A percentile compares a stretch with the other conserved stretches of the same genome.
phyloP scores from a whole-genome alignment of 2,797 vertebrate genomes.

The Todus mexicanus region DNA sequence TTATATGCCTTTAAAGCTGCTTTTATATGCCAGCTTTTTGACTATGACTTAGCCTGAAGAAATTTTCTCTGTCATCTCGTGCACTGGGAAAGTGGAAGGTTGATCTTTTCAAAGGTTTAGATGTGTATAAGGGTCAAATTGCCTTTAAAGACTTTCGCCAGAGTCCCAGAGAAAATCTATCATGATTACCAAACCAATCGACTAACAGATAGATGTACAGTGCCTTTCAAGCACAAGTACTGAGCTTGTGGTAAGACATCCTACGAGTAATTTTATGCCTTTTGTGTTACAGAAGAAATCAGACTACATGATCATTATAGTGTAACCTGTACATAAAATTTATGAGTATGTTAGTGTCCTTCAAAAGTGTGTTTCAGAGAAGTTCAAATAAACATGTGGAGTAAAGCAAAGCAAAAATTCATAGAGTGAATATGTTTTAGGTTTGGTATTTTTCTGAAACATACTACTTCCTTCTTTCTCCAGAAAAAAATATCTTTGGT shows the following conservation, averaged over 20 bases:
- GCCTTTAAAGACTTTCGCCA: neutral
- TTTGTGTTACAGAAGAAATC: rapidly evolving
- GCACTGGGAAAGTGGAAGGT: neutral
- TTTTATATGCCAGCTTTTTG: neutral
- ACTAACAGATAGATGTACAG: neutral
- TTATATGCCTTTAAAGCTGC: neutral
- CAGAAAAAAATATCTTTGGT: neutral
- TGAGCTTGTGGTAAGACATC: neutral
- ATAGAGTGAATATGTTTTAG: neutral
- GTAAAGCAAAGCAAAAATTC: neutral
- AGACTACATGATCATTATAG: neutral
- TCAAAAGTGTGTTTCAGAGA: neutral
- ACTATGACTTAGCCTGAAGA: neutral
- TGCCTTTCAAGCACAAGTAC: neutral
- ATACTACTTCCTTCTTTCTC: neutral
- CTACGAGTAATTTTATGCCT: neutral
- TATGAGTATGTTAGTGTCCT: neutral
- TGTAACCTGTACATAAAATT: neutral
- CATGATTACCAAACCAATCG: neutral
- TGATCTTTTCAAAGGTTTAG: neutral
- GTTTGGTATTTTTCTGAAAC: neutral
- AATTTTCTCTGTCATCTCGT: neutral
- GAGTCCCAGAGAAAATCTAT: neutral
- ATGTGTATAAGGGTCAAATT: neutral
- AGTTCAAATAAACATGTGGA: neutral